phyloP scores from a whole-genome alignment of 2,113 vertebrate genomes.

The Pitta sordida region DNA sequence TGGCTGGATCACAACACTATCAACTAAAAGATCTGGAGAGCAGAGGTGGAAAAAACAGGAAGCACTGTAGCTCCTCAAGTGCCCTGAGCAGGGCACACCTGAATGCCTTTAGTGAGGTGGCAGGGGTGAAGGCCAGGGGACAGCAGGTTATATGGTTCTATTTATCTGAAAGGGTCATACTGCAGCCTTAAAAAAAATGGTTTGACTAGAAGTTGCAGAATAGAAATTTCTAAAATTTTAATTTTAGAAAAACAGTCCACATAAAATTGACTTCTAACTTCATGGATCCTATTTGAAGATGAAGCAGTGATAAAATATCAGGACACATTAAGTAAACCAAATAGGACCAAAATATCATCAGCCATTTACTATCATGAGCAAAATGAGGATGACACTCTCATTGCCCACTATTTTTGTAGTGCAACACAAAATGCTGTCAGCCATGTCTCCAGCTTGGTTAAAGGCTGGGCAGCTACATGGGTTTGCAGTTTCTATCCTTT shows the following conservation, averaged over 20 bases:
- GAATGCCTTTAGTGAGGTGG: neutral
- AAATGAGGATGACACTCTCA: neutral
- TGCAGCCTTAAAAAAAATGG: neutral
- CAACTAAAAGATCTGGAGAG: neutral
- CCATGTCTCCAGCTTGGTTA: neutral
- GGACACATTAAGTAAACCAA: neutral
- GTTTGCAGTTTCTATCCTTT: neutral
- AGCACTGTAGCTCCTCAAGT: neutral
- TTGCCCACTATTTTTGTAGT: neutral
- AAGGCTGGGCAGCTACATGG: accelerated
- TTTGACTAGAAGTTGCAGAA: neutral
- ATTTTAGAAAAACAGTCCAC: neutral
- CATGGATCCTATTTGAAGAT: neutral
- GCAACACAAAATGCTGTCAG: neutral
- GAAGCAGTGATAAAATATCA: neutral
- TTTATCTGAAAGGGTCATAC: neutral
- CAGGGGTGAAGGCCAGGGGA: neutral
- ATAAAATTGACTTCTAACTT: neutral
- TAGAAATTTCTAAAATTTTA: neutral
- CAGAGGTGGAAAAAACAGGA: neutral
- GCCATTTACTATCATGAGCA: neutral
- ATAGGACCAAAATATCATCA: neutral
- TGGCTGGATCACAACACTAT: neutral
- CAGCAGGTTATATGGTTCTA: neutral
- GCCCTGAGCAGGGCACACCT: neutral